Conservation (phyloP, 2,888 invertebrate species). For the Isoperla grammatica region DNA sequence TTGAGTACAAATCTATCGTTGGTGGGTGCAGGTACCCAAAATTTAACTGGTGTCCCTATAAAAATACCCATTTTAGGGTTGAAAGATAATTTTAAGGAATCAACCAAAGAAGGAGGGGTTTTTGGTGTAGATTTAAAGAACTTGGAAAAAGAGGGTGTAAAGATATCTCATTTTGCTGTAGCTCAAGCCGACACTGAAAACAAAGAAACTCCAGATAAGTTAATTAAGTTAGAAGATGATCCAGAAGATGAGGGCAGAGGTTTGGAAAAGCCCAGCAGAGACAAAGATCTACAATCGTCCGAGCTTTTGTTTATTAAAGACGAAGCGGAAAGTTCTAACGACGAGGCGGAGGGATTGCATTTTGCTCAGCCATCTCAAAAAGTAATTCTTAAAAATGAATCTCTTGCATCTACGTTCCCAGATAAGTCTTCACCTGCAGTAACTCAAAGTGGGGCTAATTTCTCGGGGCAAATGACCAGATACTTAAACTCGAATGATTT, state of each 20-base stretch:
- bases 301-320: conserved; percentile 23
- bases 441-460: neutral
- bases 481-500: neutral
- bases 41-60: neutral
- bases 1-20: no score
- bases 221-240: no score
- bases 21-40: no score
- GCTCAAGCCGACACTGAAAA: neutral
- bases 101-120: neutral
- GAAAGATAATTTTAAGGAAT: conserved; percentile 2
- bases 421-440: no score
- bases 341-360: conserved; percentile 10
- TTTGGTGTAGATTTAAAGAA: conserved; percentile 1
- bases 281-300: neutral
- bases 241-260: no score
- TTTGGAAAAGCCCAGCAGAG: no score
- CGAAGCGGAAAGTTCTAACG: conserved; percentile 25
- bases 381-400: neutral
- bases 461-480: neutral
- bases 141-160: conserved; percentile 1
- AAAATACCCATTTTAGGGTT: conserved; percentile 7
- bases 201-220: neutral
- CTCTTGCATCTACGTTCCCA: neutral
- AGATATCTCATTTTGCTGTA: neutral
- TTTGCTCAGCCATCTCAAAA: neutral